Conservation (phyloP, 2,113 vertebrate species). For the Labeo catla region DNA sequence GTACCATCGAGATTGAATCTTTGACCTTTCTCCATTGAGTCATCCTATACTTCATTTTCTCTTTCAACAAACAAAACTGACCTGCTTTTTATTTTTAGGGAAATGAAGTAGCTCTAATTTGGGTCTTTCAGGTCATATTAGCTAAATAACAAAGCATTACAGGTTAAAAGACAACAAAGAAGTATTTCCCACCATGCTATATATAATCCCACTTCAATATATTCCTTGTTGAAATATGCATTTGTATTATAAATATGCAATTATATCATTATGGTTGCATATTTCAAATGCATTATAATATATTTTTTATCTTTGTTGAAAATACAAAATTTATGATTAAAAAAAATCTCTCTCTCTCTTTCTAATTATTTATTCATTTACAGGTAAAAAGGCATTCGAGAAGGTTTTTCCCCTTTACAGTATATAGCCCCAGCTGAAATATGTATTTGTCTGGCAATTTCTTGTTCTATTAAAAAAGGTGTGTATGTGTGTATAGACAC, state of each 20-base stretch:
- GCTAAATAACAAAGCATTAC: neutral
- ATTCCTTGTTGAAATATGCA: neutral
- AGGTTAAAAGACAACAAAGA: neutral
- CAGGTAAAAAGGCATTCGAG: no score
- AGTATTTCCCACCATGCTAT: no score
- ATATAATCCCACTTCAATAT: neutral
- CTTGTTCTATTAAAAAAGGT: no score
- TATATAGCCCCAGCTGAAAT: no score
- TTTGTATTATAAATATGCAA: no score
- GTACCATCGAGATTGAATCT: constrained; percentile 43
- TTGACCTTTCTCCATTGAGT: constrained; percentile 43
- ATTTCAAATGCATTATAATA: neutral
- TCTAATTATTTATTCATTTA: no score
- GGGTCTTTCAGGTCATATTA: neutral
- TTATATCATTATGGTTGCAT: neutral
- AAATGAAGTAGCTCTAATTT: neutral
- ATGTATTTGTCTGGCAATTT: no score
- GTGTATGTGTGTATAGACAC: no score
- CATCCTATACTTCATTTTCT: neutral
- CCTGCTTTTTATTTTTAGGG: neutral
- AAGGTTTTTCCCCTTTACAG: no score
- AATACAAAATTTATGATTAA: no score
- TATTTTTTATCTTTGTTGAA: neutral
- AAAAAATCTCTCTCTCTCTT: no score
- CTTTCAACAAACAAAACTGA: neutral